A percentile compares a stretch with the other conserved stretches of the same genome.
phyloP scores from a whole-genome alignment of 1,140 invertebrate genomes.

The Drosophila serrata region DNA sequence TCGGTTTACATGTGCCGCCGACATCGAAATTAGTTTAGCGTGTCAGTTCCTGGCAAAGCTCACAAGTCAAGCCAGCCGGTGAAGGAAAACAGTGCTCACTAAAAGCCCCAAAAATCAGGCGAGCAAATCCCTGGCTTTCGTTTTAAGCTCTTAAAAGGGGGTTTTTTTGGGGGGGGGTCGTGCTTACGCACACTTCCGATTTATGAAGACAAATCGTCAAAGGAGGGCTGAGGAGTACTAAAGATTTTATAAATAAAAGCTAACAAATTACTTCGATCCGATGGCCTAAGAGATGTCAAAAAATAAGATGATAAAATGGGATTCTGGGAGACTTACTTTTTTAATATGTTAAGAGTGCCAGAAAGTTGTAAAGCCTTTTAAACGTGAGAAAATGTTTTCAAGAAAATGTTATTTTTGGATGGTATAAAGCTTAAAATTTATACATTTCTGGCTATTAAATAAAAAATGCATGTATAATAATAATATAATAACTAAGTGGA shows the following conservation, averaged over 20 bases:
- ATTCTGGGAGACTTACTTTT: background rate
- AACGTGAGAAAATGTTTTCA: background rate
- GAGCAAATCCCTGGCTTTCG: slow-evolving; percentile 38
- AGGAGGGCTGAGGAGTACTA: background rate
- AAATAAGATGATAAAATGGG: background rate
- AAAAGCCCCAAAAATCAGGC: slow-evolving; percentile 45
- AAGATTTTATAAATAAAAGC: slow-evolving; percentile 22
- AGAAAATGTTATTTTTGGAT: background rate
- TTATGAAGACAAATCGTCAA: slow-evolving; percentile 60
- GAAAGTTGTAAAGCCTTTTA: background rate
- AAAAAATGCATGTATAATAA: background rate
- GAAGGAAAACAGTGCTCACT: slow-evolving; percentile 16
- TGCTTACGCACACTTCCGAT: slow-evolving; percentile 39
- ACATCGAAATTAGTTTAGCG: slow-evolving; percentile 78
- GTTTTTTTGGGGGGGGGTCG: background rate
- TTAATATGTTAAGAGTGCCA: background rate
- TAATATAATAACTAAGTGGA: background rate
- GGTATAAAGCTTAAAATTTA: no score
- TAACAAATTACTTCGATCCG: slow-evolving; percentile 25
- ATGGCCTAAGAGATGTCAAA: slow-evolving; percentile 1
- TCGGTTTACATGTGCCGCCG: slow-evolving; percentile 70
- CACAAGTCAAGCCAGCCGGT: slow-evolving; percentile 27
- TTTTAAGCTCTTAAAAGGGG: slow-evolving; percentile 56
- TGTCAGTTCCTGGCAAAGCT: slow-evolving; percentile 60
- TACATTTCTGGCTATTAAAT: background rate